These are phyloP conservation scores for Phataginus tetradactyla DNA, from an alignment of 2,797 vertebrate genomes.

Conservation along the genomic window DNA sequence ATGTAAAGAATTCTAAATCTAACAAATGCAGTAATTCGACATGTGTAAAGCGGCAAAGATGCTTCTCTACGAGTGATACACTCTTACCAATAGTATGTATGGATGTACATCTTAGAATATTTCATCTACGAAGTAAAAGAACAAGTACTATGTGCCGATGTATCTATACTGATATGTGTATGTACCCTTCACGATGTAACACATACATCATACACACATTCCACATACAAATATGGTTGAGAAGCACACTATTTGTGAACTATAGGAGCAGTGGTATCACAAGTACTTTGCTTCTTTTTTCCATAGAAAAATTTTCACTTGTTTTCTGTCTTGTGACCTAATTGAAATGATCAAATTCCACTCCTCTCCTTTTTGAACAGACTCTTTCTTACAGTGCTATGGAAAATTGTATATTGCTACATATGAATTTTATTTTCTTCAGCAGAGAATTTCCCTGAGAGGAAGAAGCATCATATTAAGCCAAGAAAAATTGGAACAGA, in stretches of 20 bases:
- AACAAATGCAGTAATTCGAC: background rate
- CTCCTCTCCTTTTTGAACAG: background rate
- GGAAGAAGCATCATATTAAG: background rate
- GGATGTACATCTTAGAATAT: background rate
- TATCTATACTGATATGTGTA: background rate
- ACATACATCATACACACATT: background rate
- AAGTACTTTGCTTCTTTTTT: background rate
- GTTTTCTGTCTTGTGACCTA: background rate
- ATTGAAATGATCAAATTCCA: background rate
- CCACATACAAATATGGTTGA: background rate
- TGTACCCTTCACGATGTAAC: background rate
- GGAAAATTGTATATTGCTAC: background rate
- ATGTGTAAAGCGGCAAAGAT: background rate
- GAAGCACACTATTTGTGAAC: background rate
- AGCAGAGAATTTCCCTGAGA: background rate
- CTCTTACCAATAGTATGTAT: background rate
- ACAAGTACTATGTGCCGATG: background rate
- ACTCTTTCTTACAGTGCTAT: background rate
- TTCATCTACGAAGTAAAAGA: background rate
- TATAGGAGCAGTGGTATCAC: background rate
- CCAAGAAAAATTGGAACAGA: background rate
- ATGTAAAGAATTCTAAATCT: background rate
- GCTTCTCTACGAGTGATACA: background rate
- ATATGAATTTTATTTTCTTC: constrained; percentile 10
- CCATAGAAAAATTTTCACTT: background rate